Percentiles rank a stretch among this genome's conserved stretches.
These are phyloP conservation scores for Eupithecia pulchellata DNA, from an alignment of 2,888 invertebrate genomes.

Conservation along the genomic window DNA sequence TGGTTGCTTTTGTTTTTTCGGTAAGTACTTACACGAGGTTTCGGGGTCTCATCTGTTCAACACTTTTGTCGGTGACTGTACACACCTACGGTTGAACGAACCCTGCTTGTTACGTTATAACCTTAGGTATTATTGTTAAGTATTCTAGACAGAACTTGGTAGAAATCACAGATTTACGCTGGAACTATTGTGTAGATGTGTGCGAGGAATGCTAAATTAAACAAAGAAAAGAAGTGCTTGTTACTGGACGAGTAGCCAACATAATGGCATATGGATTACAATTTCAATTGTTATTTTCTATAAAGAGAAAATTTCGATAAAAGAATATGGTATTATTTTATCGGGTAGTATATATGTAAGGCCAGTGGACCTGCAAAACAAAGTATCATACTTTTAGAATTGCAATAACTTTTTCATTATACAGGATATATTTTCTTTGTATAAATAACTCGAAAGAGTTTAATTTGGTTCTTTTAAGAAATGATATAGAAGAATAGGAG, in stretches of 20 bases:
- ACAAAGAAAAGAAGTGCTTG: background rate
- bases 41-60: background rate
- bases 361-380: no score
- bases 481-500: no score
- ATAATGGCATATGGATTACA: background rate
- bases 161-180: constrained; percentile 30
- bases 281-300: background rate
- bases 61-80: constrained; percentile 7
- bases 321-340: background rate
- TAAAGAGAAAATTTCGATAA: background rate
- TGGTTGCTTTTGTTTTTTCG: background rate
- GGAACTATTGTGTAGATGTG: constrained; percentile 28
- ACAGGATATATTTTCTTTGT: no score
- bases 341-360: no score
- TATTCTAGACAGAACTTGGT: constrained; percentile 17
- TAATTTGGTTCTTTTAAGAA: no score
- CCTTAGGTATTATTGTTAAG: background rate
- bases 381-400: no score
- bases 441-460: no score
- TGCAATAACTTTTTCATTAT: no score
- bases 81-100: constrained; percentile 30
- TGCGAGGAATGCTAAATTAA: constrained; percentile 28
- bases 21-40: background rate
- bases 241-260: background rate
- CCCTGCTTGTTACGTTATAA: constrained; percentile 5